phyloP scores from a whole-genome alignment of 2,113 vertebrate genomes.

The Pollimyrus isidori region DNA sequence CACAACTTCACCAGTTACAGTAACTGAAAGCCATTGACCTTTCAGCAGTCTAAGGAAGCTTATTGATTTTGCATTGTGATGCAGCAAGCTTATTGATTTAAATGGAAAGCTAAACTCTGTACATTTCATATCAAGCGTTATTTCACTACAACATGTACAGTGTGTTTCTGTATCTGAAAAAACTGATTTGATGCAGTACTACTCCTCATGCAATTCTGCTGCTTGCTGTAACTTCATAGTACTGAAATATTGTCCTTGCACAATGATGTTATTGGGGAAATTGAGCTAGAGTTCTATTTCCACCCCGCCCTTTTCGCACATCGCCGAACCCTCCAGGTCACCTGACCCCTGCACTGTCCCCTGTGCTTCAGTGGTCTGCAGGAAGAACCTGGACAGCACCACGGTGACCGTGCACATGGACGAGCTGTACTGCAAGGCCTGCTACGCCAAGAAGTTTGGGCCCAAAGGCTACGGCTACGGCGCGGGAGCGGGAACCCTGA shows the following conservation, averaged over 20 bases:
- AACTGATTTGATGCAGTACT: not conserved
- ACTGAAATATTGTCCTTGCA: not conserved
- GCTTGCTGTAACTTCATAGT: not conserved
- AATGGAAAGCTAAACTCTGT: not conserved
- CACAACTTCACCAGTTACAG: not conserved
- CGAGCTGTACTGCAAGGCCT: conserved; percentile 91
- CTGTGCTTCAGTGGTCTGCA: conserved; percentile 73
- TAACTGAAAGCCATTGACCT: not conserved
- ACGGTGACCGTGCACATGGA: conserved; percentile 79
- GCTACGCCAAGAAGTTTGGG: conserved; percentile 86
- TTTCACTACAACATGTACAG: not conserved
- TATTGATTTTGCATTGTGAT: not conserved
- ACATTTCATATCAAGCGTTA: not conserved
- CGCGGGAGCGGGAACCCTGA: conserved; percentile 81
- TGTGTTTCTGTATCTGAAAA: not conserved
- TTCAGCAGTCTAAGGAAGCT: not conserved
- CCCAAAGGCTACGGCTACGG: conserved; percentile 92
- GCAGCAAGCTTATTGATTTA: not conserved
- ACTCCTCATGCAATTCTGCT: not conserved
- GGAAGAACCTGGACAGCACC: conserved; percentile 88
- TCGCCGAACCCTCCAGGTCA: conserved; percentile 15
- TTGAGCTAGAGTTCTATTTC: not conserved
- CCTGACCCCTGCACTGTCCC: not conserved
- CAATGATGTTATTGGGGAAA: not conserved
- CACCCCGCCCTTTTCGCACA: not conserved